These are phyloP conservation scores for Cheilosia scutellata DNA, from an alignment of 2,888 invertebrate species.

Conservation along the genomic window DNA sequence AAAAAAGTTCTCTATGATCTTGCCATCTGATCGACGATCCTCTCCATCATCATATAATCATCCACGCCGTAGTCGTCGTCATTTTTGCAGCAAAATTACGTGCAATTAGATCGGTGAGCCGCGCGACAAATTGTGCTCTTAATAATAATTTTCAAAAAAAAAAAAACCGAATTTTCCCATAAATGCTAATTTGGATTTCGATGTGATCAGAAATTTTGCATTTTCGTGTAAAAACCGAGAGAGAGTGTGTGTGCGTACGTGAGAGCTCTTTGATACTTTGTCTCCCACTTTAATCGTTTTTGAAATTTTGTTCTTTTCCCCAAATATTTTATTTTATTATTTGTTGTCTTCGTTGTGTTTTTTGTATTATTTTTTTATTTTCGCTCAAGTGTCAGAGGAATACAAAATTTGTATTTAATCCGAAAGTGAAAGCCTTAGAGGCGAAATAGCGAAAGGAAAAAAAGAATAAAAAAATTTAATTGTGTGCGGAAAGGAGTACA, in stretches of 20 bases:
- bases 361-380: slow-evolving; percentile 19
- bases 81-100: slow-evolving; percentile 75
- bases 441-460: slow-evolving; percentile 57
- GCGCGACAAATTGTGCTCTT: slow-evolving; percentile 71
- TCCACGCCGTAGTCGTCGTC: slow-evolving; percentile 72
- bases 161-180: slow-evolving; percentile 45
- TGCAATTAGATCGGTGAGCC: slow-evolving; percentile 75
- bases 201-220: slow-evolving; percentile 70
- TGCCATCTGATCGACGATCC: slow-evolving; percentile 74
- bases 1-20: slow-evolving; percentile 63
- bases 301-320: slow-evolving; percentile 21
- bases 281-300: slow-evolving; percentile 61
- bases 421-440: slow-evolving; percentile 48
- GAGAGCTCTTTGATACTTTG: slow-evolving; percentile 56
- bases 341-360: slow-evolving; percentile 45
- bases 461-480: slow-evolving; percentile 3
- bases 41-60: slow-evolving; percentile 76
- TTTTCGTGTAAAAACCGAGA: slow-evolving; percentile 48
- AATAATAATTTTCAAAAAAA: slow-evolving; percentile 9
- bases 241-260: slow-evolving; percentile 61
- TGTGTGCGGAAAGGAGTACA: slow-evolving; percentile 60
- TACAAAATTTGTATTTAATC: slow-evolving; percentile 37
- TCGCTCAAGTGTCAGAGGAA: slow-evolving; percentile 58
- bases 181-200: slow-evolving; percentile 71
- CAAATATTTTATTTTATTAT: slow-evolving; percentile 31